Conservation (phyloP, 2,888 invertebrate genomes). For the Cotesia congregata region DNA sequence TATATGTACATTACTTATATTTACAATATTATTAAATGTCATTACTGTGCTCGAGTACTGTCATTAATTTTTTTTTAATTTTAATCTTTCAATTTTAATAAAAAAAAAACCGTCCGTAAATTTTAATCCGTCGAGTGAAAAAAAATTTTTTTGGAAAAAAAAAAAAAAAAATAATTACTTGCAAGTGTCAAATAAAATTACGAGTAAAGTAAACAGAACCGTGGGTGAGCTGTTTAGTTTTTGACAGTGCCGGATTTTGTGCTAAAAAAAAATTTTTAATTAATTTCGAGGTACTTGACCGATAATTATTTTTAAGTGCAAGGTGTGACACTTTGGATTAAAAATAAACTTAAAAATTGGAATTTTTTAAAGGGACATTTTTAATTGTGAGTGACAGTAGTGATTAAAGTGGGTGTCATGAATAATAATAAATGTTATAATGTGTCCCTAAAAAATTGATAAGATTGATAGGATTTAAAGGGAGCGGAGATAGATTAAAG, state of each 20-base stretch:
- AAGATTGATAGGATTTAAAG: not conserved
- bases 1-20: not conserved
- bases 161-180: not conserved
- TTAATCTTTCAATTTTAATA: not conserved
- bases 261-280: not conserved
- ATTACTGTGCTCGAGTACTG: no score
- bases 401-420: not conserved
- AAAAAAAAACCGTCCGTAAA: no score
- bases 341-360: no score
- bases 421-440: no score
- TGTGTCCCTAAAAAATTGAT: no score
- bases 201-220: conserved; percentile 48
- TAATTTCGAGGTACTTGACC: no score
- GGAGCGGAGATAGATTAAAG: not conserved
- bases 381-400: conserved; percentile 12
- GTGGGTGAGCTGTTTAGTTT: conserved; percentile 48
- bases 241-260: conserved; percentile 45
- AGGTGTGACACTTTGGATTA: no score
- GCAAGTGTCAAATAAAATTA: conserved; percentile 19
- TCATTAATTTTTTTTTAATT: not conserved
- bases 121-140: no score
- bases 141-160: not conserved
- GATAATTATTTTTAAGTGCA: no score
- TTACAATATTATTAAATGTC: no score
- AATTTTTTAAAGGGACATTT: not conserved